Evolutionary conservation across 2,113 vertebrate species (phyloP), one percentile per base, ranked within the genome.

Genomic region (Chaetorhynchus papuensis): DNA sequence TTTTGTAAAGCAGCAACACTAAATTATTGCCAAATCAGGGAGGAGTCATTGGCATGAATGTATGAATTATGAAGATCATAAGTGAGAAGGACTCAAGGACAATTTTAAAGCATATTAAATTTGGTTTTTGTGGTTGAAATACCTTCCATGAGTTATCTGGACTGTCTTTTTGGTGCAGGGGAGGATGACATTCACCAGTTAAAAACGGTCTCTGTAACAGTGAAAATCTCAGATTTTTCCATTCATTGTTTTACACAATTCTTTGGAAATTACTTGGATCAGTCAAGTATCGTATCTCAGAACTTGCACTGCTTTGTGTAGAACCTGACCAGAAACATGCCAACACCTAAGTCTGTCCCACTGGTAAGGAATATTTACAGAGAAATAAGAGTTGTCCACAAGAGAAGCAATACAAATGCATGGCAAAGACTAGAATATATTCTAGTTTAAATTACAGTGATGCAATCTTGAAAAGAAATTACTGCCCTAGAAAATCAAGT

Each of bases 211-310:
- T 95, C 71, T 91, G 19, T 97, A 98, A 87, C 81, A 97, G n/a
- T 96, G 85, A 97, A 49, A 96, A 95, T 20, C 83, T 98, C 7
- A 68, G 8, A 0, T 68, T 96, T 86, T 95, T 94, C 61, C 65
- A 27, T 66, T 94, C 91, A 14, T 95, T 95, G n/a, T 95, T 98
- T 81, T 93, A 94, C 28, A 5, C 63, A 50, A 84, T 96, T 79
- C 80, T 97, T 96, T 96, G 37, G 95, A 97, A 98, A 95, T 83
- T 96, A 93, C 72, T 97, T 96, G 23, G 74, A 96, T 69, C 72
- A 86, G 57, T 97, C 86, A 75, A 96, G 76, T 70, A 95, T 95
- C 74, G 94, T 92, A 23, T 92, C 84, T 39, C 91, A 70, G 54
- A 89, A 90, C 37, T 98, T 90, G 30, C 42, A 72, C 56, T 97